phyloP scores from a whole-genome alignment of 2,888 invertebrate species.

The Cataglyphis altisquamis region DNA sequence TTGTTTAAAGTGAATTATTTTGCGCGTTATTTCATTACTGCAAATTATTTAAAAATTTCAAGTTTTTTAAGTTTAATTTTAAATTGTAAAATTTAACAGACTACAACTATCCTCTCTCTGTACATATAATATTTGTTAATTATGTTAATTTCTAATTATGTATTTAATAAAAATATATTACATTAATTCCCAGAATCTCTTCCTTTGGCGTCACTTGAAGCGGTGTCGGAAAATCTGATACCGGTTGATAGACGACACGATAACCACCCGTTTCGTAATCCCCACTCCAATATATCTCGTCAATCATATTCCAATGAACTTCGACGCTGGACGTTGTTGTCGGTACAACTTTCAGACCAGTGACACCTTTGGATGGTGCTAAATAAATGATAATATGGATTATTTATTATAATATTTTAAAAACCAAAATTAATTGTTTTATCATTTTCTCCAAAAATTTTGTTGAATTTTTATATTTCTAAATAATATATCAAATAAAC shows the following conservation, averaged over 20 bases:
- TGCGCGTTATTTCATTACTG: not conserved
- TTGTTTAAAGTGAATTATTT: not conserved
- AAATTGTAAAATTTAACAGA: not conserved
- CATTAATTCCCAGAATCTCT: slow-evolving; percentile 93
- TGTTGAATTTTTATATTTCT: not conserved
- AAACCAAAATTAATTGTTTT: not conserved
- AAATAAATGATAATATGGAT: slow-evolving; percentile 56
- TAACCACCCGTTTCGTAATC: slow-evolving; percentile 96
- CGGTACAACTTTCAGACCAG: slow-evolving; percentile 94
- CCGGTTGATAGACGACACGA: slow-evolving; percentile 95
- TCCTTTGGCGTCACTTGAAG: slow-evolving; percentile 94
- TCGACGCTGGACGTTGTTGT: slow-evolving; percentile 97
- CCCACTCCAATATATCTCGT: slow-evolving; percentile 94
- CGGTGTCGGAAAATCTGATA: slow-evolving; percentile 95
- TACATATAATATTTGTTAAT: not conserved
- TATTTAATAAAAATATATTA: slow-evolving; percentile 80
- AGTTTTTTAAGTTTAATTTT: not conserved
- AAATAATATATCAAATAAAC: not conserved
- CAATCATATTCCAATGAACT: slow-evolving; percentile 95
- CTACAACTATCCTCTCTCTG: not conserved
- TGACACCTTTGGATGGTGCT: slow-evolving; percentile 95
- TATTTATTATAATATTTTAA: not conserved
- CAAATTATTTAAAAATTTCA: not conserved
- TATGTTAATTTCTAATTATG: too few relatives aligned
- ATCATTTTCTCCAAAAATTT: not conserved